phyloP scores from a whole-genome alignment of 2,113 vertebrate species.

The Apistogramma diplotaenia region DNA sequence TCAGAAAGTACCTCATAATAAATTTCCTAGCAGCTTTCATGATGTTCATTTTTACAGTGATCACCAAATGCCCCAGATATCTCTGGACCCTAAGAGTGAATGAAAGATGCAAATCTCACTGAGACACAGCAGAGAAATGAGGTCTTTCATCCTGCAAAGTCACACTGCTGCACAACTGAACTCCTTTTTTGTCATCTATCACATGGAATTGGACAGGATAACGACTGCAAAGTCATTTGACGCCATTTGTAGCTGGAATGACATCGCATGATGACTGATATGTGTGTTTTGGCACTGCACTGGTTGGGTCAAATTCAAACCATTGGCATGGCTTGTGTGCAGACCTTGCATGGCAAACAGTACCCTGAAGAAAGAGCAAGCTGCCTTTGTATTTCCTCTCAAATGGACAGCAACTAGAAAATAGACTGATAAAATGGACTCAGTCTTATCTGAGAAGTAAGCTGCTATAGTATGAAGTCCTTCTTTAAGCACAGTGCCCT shows the following conservation, averaged over 20 bases:
- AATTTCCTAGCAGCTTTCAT: background rate
- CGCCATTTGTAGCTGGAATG: conserved; percentile 33
- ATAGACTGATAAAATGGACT: background rate
- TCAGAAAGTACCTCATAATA: background rate
- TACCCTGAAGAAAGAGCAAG: conserved; percentile 6
- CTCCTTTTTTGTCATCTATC: conserved; percentile 13
- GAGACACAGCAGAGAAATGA: background rate
- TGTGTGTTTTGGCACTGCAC: conserved; percentile 38
- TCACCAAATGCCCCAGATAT: background rate
- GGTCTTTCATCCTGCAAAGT: background rate
- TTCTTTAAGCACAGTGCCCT: background rate
- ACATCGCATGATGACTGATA: conserved; percentile 39
- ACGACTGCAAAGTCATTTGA: conserved; percentile 32
- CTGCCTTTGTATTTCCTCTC: background rate
- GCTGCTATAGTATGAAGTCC: background rate
- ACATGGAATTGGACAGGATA: background rate
- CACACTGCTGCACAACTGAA: background rate
- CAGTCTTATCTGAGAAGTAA: background rate
- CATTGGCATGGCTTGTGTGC: conserved; percentile 34
- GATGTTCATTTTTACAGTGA: background rate
- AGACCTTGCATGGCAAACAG: conserved; percentile 23
- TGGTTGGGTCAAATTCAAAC: conserved; percentile 46
- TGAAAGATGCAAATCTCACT: background rate
- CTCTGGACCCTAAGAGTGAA: background rate
- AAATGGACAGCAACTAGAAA: background rate